Evolutionary conservation across 2,113 vertebrate species (phyloP).

Genomic region (Paramormyrops kingsleyae): DNA sequence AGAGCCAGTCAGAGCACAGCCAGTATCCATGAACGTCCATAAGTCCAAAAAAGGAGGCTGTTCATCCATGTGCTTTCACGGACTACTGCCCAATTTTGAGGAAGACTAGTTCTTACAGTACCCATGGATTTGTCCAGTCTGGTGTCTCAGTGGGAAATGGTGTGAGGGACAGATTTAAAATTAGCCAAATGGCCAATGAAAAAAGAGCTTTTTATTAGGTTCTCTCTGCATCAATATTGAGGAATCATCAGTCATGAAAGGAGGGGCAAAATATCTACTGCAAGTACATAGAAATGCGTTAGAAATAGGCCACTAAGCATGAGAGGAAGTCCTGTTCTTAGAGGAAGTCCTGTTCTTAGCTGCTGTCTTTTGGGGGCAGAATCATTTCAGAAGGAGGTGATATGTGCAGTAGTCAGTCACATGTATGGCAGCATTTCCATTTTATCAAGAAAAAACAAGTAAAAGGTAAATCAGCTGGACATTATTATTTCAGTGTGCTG

Average conservation of each 20-base stretch:
- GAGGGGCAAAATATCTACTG: not conserved
- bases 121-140: not conserved
- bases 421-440: not conserved
- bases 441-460: not conserved
- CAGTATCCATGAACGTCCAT: not conserved
- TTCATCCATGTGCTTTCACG: not conserved
- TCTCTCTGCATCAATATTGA: not conserved
- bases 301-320: not conserved
- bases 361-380: not conserved
- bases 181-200: not conserved
- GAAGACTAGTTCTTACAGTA: not conserved
- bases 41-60: not conserved
- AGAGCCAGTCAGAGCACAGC: not conserved
- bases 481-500: not conserved
- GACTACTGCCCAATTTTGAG: not conserved
- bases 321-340: not conserved
- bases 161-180: not conserved
- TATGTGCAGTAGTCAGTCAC: not conserved
- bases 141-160: not conserved
- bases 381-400: not conserved
- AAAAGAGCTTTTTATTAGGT: constrained; percentile 4
- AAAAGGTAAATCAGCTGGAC: not conserved
- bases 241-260: not conserved
- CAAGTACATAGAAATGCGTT: not conserved
- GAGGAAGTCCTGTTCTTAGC: not conserved